phyloP scores from a whole-genome alignment of 1,140 invertebrate genomes.

The Cotesia typhae region DNA sequence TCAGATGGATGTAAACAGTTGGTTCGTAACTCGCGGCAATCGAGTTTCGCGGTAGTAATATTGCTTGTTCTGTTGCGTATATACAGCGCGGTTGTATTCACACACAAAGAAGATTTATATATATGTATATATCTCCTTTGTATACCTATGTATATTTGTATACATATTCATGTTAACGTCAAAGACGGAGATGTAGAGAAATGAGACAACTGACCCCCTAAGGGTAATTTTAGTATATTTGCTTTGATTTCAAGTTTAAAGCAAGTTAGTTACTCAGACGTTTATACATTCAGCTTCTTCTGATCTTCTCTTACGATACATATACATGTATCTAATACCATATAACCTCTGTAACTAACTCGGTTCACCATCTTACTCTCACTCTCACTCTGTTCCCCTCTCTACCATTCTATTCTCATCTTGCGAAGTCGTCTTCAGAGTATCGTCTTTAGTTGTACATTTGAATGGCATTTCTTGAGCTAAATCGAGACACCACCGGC shows the following conservation, averaged over 20 bases:
- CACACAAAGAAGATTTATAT: not conserved
- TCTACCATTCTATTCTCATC: not conserved
- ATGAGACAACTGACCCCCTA: constrained; percentile 44
- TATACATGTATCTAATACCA: too few species aligned
- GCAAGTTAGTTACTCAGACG: constrained; percentile 52
- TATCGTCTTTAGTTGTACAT: constrained; percentile 20
- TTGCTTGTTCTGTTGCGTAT: constrained; percentile 5
- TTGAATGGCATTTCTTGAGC: constrained; percentile 27
- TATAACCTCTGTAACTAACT: not conserved
- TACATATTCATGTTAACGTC: not conserved
- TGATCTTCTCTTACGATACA: constrained; percentile 9
- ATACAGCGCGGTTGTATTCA: constrained; percentile 13
- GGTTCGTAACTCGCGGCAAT: constrained; percentile 41
- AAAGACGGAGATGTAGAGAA: constrained; percentile 13
- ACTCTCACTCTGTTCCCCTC: not conserved
- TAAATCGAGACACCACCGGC: constrained; percentile 21
- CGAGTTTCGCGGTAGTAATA: constrained; percentile 48
- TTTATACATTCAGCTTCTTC: constrained; percentile 37
- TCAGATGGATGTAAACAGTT: constrained; percentile 32
- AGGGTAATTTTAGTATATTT: constrained; percentile 52
- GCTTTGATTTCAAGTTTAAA: constrained; percentile 57
- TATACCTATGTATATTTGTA: too few species aligned
- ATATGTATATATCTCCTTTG: too few species aligned
- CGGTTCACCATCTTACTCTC: not conserved
- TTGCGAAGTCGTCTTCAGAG: not conserved